Conservation (phyloP, 2,888 invertebrate species). For the Monoplex corrugatus region DNA sequence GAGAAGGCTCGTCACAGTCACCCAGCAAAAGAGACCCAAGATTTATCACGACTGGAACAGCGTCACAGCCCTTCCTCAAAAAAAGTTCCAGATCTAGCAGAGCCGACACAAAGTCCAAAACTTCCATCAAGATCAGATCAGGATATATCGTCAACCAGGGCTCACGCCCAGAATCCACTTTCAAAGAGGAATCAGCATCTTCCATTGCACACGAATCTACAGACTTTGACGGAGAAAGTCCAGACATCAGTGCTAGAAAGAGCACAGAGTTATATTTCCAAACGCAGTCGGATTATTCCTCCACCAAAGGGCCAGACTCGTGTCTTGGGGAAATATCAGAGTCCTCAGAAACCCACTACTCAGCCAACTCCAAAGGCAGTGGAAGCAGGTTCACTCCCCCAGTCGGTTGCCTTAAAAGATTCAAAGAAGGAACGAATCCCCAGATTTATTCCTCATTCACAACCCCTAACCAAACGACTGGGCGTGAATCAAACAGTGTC, state of each 20-base stretch:
- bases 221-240: neutral
- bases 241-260: slow-evolving; percentile 1
- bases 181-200: neutral
- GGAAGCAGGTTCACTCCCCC: neutral
- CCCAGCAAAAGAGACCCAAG: neutral
- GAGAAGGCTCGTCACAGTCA: neutral
- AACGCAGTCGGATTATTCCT: neutral
- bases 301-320: neutral
- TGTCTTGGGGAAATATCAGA: neutral
- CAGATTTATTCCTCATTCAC: neutral
- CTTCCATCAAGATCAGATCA: neutral
- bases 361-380: neutral
- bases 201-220: neutral
- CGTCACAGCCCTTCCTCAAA: neutral
- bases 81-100: neutral
- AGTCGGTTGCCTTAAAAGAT: neutral
- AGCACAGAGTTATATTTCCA: neutral
- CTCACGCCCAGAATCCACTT: neutral
- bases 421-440: neutral
- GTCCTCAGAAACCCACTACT: neutral
- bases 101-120: neutral
- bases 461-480: neutral
- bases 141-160: neutral
- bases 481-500: neutral
- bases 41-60: neutral